phyloP scores from a whole-genome alignment of 2,888 invertebrate species.

The Plusia festucae region DNA sequence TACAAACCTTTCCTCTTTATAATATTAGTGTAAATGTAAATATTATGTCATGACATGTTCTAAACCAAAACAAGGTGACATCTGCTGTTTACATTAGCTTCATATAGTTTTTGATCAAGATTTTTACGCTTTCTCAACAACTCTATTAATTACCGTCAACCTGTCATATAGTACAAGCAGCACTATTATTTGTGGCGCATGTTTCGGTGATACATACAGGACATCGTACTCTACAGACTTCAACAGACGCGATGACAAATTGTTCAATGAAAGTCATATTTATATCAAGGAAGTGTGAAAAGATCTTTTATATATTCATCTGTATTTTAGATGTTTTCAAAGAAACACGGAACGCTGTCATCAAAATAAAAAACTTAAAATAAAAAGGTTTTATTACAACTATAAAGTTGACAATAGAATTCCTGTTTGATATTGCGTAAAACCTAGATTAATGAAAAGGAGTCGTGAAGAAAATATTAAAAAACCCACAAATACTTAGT shows the following conservation, averaged over 20 bases:
- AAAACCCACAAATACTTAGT: too few relatives aligned
- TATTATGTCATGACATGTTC: not conserved
- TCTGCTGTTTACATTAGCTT: not conserved
- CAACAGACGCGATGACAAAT: not conserved
- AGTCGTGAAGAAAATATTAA: not conserved
- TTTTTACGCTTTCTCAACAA: conserved; percentile 20
- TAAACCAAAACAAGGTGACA: not conserved
- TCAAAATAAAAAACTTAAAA: not conserved
- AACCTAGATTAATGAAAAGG: not conserved
- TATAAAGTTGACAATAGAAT: not conserved
- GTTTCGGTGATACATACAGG: conserved; percentile 15
- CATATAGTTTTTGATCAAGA: not conserved
- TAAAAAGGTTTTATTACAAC: not conserved
- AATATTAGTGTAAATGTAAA: too few relatives aligned
- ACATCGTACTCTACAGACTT: conserved; percentile 4
- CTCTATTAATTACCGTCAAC: conserved; percentile 34
- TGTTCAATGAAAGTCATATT: not conserved
- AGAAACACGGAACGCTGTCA: not conserved
- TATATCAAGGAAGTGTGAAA: not conserved
- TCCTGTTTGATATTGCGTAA: too few relatives aligned
- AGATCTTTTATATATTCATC: not conserved
- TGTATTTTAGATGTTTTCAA: not conserved
- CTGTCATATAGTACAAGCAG: conserved; percentile 29
- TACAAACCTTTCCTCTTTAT: too few relatives aligned
- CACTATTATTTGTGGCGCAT: conserved; percentile 20